A percentile compares a stretch with the other conserved stretches of the same genome.
phyloP scores from a whole-genome alignment of 2,113 vertebrate genomes.

The Brevimyrus niger region DNA sequence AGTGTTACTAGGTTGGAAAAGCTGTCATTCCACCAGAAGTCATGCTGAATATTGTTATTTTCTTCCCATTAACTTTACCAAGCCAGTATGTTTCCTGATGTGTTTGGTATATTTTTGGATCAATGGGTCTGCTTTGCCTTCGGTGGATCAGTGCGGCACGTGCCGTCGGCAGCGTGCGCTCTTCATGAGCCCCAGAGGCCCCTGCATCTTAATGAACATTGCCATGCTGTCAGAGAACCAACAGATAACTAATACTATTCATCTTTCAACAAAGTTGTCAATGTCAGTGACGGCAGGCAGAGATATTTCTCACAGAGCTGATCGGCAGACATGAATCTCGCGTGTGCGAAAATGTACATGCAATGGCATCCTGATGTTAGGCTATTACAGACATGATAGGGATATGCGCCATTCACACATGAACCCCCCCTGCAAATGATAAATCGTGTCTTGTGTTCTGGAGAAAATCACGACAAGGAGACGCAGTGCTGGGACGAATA shows the following conservation, averaged over 20 bases:
- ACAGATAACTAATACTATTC: constrained; percentile 1
- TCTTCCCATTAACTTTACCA: neutral
- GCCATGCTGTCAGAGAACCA: neutral
- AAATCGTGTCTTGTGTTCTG: neutral
- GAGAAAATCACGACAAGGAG: neutral
- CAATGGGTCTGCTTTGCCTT: neutral
- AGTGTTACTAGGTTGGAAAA: neutral
- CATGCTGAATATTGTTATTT: neutral
- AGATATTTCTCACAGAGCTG: neutral
- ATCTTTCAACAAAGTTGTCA: constrained; percentile 13
- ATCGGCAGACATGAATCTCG: neutral
- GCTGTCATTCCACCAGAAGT: neutral
- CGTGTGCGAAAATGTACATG: neutral
- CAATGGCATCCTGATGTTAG: neutral
- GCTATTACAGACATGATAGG: neutral
- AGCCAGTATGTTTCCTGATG: neutral
- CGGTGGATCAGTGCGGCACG: neutral
- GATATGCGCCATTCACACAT: neutral
- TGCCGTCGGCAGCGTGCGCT: neutral
- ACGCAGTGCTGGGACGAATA: neutral
- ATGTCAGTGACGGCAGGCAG: neutral
- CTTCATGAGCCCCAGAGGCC: neutral
- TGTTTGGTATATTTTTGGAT: neutral
- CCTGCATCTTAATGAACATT: constrained; percentile 6
- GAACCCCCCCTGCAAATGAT: neutral